Conservation (phyloP, 2,113 vertebrate species). For the Gobius niger region DNA sequence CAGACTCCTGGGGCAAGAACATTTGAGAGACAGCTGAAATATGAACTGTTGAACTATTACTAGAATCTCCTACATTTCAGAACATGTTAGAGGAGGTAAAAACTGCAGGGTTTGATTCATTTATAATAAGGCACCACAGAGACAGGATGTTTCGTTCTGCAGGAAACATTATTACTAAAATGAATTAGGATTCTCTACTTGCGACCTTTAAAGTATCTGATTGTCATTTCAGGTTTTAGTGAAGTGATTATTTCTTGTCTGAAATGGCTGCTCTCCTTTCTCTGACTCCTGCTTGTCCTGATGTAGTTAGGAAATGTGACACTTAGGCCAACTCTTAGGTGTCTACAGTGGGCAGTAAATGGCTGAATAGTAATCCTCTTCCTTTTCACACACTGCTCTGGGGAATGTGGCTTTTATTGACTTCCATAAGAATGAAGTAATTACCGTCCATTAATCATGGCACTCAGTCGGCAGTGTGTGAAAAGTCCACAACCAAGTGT, state of each 20-base stretch:
- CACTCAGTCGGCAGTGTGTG: not conserved
- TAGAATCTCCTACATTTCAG: too few species aligned
- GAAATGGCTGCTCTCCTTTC: conserved; percentile 13
- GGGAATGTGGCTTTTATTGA: conserved; percentile 9
- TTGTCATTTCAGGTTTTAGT: too few species aligned
- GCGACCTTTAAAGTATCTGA: too few species aligned
- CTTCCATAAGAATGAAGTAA: not conserved
- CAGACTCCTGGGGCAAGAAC: too few species aligned
- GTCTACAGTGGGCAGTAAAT: conserved; percentile 8
- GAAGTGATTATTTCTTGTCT: not conserved
- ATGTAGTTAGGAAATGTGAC: not conserved
- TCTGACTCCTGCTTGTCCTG: not conserved
- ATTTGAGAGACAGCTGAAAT: too few species aligned
- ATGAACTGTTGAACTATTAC: too few species aligned
- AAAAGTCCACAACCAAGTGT: not conserved
- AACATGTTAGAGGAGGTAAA: too few species aligned
- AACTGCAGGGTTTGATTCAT: too few species aligned
- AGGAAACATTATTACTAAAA: too few species aligned
- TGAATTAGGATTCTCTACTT: too few species aligned
- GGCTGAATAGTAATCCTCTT: not conserved
- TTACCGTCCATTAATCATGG: conserved; percentile 7
- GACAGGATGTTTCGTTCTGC: too few species aligned
- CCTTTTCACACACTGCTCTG: not conserved
- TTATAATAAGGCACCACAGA: too few species aligned
- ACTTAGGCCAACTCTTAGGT: conserved; percentile 2